phyloP scores from a whole-genome alignment of 2,888 invertebrate genomes.

The Venustoraphidia nigricollis region DNA sequence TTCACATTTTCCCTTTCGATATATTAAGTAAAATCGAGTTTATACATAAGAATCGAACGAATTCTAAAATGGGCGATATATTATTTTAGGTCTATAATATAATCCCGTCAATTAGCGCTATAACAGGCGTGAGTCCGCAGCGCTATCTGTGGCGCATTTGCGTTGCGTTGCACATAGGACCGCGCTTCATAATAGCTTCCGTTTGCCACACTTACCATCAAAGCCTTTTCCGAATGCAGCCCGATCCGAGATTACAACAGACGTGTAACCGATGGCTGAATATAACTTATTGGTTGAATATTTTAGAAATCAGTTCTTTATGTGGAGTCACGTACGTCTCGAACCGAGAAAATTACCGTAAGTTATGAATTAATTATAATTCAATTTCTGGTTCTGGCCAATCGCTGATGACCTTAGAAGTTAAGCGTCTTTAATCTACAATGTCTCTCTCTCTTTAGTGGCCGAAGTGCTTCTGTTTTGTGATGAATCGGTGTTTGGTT shows the following conservation, averaged over 20 bases:
- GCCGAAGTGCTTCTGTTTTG: not conserved
- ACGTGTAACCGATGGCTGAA: slow-evolving; percentile 42
- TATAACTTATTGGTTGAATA: slow-evolving; percentile 67
- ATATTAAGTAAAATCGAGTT: no score
- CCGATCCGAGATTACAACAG: slow-evolving; percentile 31
- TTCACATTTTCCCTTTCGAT: no score
- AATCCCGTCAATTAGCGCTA: slow-evolving; percentile 89
- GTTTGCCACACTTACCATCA: slow-evolving; percentile 73
- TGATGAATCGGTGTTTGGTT: not conserved
- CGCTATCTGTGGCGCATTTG: slow-evolving; percentile 85
- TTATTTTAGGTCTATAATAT: slow-evolving; percentile 72
- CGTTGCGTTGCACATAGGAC: slow-evolving; percentile 82
- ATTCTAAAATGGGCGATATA: no score
- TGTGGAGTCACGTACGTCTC: slow-evolving; percentile 87
- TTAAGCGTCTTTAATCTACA: no score
- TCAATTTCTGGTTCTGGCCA: no score
- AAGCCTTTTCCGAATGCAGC: slow-evolving; percentile 42
- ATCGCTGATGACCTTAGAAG: no score
- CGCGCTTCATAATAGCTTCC: slow-evolving; percentile 75
- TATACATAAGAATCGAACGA: no score
- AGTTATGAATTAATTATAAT: slow-evolving; percentile 27
- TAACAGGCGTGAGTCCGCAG: slow-evolving; percentile 86
- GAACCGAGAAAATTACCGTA: slow-evolving; percentile 90
- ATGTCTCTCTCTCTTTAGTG: no score
- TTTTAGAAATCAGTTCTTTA: slow-evolving; percentile 70